These are phyloP conservation scores for Tanypteryx hageni DNA, from an alignment of 2,888 invertebrate genomes.

Conservation along the genomic window DNA sequence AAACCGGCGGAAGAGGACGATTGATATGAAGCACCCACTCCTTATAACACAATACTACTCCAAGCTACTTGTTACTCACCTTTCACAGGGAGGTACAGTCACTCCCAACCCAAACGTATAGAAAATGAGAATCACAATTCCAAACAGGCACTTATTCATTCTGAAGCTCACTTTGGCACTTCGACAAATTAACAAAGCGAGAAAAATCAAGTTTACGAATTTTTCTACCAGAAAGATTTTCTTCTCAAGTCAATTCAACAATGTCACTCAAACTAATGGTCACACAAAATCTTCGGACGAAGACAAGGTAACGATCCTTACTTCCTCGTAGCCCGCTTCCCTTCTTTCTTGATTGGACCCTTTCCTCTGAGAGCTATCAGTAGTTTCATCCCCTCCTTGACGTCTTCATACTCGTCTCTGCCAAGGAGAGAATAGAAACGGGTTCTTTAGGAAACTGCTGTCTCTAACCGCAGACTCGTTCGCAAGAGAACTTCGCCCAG, in stretches of 20 bases:
- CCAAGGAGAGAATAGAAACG: neutral
- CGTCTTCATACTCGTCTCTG: conserved; percentile 91
- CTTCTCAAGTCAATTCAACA: neutral
- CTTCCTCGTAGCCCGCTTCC: conserved; percentile 70
- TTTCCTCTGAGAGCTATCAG: conserved; percentile 88
- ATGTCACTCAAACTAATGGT: conserved; percentile 1
- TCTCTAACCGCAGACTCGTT: too few species aligned
- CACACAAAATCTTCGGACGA: conserved; percentile 26
- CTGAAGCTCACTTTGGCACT: conserved; percentile 20
- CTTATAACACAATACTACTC: neutral
- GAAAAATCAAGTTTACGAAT: neutral
- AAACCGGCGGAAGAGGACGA: neutral
- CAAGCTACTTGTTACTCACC: conserved; percentile 38
- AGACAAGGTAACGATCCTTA: conserved; percentile 28
- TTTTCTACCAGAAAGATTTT: neutral
- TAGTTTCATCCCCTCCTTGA: conserved; percentile 90
- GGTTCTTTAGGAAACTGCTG: neutral
- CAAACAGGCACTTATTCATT: conserved; percentile 34
- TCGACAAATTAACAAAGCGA: neutral
- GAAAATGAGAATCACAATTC: conserved; percentile 39
- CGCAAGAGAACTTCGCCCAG: neutral
- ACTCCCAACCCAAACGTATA: neutral
- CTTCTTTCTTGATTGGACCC: conserved; percentile 76
- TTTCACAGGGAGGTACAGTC: conserved; percentile 47
- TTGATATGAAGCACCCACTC: neutral